phyloP scores from a whole-genome alignment of 2,888 invertebrate genomes.

The Schizaphis graminum region DNA sequence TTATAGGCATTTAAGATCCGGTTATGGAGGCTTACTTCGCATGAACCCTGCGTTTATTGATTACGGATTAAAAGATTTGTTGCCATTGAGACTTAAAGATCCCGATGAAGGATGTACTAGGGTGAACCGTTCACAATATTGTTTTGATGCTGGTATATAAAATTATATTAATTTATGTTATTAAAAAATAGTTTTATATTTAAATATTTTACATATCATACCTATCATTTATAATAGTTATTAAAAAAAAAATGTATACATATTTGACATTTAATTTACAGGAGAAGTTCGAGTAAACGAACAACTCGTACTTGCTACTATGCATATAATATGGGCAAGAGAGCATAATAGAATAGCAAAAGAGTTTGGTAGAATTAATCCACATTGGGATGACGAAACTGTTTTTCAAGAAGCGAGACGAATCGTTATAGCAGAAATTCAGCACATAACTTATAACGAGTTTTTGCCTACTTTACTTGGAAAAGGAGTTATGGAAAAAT shows the following conservation, averaged over 20 bases:
- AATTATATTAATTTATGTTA: background rate
- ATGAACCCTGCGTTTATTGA: conserved; percentile 92
- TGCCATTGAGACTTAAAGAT: conserved; percentile 89
- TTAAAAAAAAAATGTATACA: background rate
- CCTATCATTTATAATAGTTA: background rate
- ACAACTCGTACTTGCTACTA: conserved; percentile 88
- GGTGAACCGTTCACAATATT: conserved; percentile 90
- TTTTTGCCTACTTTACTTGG: conserved; percentile 90
- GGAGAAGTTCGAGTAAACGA: conserved; percentile 93
- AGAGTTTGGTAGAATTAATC: conserved; percentile 83
- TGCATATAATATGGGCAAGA: conserved; percentile 91
- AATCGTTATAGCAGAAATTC: conserved; percentile 88
- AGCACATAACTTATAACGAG: conserved; percentile 92
- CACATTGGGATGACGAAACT: conserved; percentile 94
- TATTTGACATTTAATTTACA: conserved; percentile 41
- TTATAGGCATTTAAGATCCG: conserved; percentile 81
- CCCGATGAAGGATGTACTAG: conserved; percentile 94
- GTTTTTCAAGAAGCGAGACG: conserved; percentile 89
- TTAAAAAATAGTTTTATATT: background rate
- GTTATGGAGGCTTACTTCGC: conserved; percentile 85
- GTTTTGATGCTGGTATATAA: conserved; percentile 83
- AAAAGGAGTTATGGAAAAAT: conserved; percentile 92
- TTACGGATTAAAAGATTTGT: conserved; percentile 87
- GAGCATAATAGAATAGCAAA: conserved; percentile 91
- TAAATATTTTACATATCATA: background rate